Evolutionary conservation across 2,888 invertebrate genomes (phyloP), one percentile per base, ranked within the genome.

Genomic region (Invenusta paracnida): DNA sequence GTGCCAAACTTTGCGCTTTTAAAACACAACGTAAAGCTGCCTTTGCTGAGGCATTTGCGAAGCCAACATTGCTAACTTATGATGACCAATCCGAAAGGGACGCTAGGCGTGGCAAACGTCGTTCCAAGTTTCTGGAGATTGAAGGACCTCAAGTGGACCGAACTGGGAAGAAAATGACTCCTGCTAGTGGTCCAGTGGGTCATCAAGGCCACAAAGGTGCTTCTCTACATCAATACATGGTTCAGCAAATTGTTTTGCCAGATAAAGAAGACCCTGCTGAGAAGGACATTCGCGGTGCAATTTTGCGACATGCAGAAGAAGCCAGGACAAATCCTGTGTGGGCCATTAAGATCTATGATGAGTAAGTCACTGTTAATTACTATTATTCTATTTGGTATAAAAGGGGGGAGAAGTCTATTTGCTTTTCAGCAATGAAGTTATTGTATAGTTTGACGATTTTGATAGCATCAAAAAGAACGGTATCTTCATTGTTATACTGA

Each of bases 301-400:
- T 98, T 88, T 92, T 98, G 86, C 95, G 96, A 88, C 97, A 94
- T 91, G 98, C 98, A 0, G 96, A 97, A 90, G 96, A 96, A 0
- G 98, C 97, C 0, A 97, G 94, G 83, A 96, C 97, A 90, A 96
- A 98, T 93, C 98, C 98, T 0, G 97, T 96, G 90, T 98, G 97
- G 97, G 2, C 31, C 1, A 84, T 79, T 11, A 82, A 67, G 13
- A 79, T 67, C 11, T 84, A 82, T 23, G 29, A 11, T 5, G 29
- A 84, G 85, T 84, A 28, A 84, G 85, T 79, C 82, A 23, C 5
- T 5, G 2, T n/a, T 73, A 23, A 5, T 73, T 13, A 13, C 2
- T 73, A 23, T 23, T 73, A 73, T 73, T n/a, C 17, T 73, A 23
- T 23, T 2, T 23, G 17, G 25, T 5, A 23, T 73, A 73, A 73